phyloP scores from a whole-genome alignment of 2,113 vertebrate genomes.

The Rhineura floridana region DNA sequence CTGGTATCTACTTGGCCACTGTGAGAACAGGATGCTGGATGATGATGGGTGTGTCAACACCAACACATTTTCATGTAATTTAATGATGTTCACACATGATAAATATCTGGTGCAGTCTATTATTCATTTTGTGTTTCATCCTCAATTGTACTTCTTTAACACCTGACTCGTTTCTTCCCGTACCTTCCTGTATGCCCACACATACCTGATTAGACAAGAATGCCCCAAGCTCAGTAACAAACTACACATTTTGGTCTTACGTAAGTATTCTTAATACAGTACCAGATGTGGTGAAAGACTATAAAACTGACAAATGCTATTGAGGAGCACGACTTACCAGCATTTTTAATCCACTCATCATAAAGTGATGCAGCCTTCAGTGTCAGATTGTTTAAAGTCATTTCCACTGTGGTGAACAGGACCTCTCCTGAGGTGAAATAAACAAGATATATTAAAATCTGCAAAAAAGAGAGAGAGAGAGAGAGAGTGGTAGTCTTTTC shows the following conservation, averaged over 20 bases:
- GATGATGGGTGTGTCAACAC: neutral
- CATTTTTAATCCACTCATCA: slow-evolving; percentile 89
- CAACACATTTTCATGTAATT: neutral
- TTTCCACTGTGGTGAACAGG: slow-evolving; percentile 68
- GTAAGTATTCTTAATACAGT: neutral
- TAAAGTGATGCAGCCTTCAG: slow-evolving; percentile 85
- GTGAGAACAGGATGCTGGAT: neutral
- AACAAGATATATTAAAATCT: slow-evolving; percentile 34
- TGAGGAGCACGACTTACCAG: slow-evolving; percentile 80
- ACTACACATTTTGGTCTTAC: neutral
- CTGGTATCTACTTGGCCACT: neutral
- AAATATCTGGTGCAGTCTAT: neutral
- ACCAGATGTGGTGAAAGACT: slow-evolving; percentile 8
- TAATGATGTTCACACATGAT: neutral
- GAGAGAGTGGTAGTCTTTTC: slow-evolving; percentile 32
- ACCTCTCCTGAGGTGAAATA: slow-evolving; percentile 59
- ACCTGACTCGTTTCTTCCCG: neutral
- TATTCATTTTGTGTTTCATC: neutral
- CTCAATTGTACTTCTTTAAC: neutral
- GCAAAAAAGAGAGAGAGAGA: slow-evolving; percentile 48
- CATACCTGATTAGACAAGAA: neutral
- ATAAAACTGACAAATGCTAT: neutral
- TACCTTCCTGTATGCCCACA: neutral
- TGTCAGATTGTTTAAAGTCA: slow-evolving; percentile 86
- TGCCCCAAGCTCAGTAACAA: neutral